phyloP scores from a whole-genome alignment of 2,113 vertebrate genomes.

The Anguilla japonica region DNA sequence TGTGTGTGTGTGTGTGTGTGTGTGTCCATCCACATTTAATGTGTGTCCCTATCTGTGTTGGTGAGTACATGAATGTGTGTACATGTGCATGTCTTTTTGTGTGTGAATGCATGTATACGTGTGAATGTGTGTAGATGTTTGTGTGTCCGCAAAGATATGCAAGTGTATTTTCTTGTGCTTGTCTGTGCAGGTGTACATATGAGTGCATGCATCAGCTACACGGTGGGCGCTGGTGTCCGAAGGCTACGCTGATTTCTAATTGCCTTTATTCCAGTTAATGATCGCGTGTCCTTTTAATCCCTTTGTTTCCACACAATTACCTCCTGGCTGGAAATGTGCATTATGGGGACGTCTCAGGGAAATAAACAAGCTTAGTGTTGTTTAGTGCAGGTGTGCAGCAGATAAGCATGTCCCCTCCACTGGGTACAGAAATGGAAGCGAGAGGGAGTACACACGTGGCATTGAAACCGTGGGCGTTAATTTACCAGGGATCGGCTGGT shows the following conservation, averaged over 20 bases:
- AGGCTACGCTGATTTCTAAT: conserved; percentile 19
- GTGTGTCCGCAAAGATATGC: background rate
- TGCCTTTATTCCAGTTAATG: conserved; percentile 39
- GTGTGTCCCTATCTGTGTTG: background rate
- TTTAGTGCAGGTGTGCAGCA: conserved; percentile 19
- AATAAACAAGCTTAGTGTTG: conserved; percentile 21
- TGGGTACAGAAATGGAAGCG: background rate
- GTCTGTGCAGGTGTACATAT: background rate
- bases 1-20: too few species aligned
- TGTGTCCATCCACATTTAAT: background rate
- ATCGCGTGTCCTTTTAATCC: conserved; percentile 45
- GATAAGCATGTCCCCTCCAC: conserved; percentile 12
- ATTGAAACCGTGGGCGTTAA: background rate
- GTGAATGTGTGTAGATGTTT: background rate
- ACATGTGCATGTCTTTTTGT: too few species aligned
- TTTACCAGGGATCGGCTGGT: background rate
- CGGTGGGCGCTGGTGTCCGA: background rate
- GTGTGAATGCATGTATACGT: background rate
- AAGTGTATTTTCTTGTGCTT: background rate
- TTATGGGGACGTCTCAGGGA: conserved; percentile 28
- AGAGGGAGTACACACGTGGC: background rate
- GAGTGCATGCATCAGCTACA: background rate
- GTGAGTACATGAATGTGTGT: too few species aligned
- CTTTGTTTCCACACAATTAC: conserved; percentile 36
- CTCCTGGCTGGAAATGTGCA: conserved; percentile 30